phyloP scores from a whole-genome alignment of 2,113 vertebrate species.

The Sebastes schlegelii region DNA sequence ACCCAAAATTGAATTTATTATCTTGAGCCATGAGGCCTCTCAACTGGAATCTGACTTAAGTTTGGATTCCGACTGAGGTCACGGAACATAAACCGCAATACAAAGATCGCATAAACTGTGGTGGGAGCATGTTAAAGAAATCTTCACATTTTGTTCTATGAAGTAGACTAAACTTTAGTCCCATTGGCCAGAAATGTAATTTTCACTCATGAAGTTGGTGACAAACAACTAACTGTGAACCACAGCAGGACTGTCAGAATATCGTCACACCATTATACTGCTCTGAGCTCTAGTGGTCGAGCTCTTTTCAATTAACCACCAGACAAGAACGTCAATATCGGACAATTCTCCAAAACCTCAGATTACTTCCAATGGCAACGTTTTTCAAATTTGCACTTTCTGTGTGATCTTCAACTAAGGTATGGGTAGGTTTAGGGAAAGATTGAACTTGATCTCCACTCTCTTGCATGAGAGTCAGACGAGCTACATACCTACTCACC shows the following conservation, averaged over 20 bases:
- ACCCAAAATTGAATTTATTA: background rate
- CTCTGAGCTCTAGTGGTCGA: no score
- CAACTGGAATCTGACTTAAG: background rate
- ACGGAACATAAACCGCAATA: no score
- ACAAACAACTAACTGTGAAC: background rate
- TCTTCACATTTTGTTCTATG: background rate
- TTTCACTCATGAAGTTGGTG: background rate
- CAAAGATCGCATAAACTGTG: background rate
- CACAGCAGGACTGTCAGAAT: background rate
- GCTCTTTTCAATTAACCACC: no score
- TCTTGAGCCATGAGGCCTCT: background rate
- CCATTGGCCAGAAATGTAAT: background rate
- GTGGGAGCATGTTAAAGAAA: background rate
- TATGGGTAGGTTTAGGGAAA: background rate
- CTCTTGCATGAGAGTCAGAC: background rate
- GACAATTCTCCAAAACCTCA: no score
- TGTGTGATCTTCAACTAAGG: background rate
- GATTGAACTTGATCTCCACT: background rate
- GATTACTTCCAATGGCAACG: no score
- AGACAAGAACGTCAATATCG: no score
- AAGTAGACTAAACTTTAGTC: background rate
- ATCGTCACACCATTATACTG: background rate
- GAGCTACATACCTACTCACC: no score
- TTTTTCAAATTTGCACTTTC: background rate
- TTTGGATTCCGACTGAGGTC: background rate